Conservation (phyloP, 30 jellyfish, hydroid and myxozoan genomes). For the Aurelia aurita region DNA sequence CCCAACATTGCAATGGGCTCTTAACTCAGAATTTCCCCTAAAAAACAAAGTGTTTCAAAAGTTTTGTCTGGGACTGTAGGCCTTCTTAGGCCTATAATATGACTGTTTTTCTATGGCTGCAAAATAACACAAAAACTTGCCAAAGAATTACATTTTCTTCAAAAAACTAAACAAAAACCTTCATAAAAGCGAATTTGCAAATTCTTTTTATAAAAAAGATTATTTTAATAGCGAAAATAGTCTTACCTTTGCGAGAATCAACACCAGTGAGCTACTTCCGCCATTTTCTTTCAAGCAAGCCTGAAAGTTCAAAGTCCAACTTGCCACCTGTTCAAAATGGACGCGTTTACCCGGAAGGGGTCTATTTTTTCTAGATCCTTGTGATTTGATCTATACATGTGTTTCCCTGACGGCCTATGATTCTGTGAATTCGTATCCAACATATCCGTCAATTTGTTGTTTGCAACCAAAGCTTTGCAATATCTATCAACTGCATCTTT, state of each 20-base stretch:
- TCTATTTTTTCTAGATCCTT: too few relatives aligned
- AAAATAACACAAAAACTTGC: constrained; percentile 22
- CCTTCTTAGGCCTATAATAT: constrained; percentile 22
- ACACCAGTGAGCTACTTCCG: constrained; percentile 14
- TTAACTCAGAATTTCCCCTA: too few relatives aligned
- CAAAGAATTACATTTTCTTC: not conserved
- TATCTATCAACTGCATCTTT: too few relatives aligned
- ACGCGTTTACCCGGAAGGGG: constrained; percentile 59
- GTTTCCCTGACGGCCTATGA: too few relatives aligned
- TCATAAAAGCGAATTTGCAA: constrained; percentile 11
- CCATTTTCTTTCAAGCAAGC: constrained; percentile 7
- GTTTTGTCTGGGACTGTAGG: too few relatives aligned
- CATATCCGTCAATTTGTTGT: too few relatives aligned
- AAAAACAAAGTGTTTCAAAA: too few relatives aligned
- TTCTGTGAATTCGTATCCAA: too few relatives aligned
- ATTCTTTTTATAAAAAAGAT: not conserved
- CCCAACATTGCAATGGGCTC: too few relatives aligned
- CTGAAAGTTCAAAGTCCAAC: constrained; percentile 48
- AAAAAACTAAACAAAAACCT: constrained; percentile 1
- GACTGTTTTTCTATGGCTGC: constrained; percentile 5
- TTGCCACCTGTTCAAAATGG: constrained; percentile 62
- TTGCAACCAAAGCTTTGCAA: too few relatives aligned
- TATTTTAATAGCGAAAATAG: not conserved
- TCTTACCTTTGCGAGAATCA: constrained; percentile 26
- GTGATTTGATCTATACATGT: too few relatives aligned